Evolutionary conservation across 2,797 vertebrate species (phyloP).

Genomic region (Coregonus ussuriensis): DNA sequence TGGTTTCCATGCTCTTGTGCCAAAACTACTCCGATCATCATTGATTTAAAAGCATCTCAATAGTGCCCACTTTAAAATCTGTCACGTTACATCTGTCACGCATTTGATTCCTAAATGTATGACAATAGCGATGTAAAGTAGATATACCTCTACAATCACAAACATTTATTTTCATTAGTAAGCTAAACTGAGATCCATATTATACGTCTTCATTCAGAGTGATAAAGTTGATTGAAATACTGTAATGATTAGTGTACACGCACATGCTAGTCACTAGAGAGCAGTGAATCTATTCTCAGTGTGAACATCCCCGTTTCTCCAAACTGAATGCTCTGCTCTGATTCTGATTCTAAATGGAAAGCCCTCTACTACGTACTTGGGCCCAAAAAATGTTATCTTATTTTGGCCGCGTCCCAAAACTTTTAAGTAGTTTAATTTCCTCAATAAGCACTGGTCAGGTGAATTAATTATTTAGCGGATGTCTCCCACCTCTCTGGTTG

Average conservation of each 20-base stretch:
- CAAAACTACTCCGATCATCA: too few relatives aligned
- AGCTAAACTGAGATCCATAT: not conserved
- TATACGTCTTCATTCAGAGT: not conserved
- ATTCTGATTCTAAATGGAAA: not conserved
- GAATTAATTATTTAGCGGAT: too few relatives aligned
- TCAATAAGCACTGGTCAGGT: too few relatives aligned
- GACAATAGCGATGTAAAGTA: not conserved
- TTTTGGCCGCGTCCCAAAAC: too few relatives aligned
- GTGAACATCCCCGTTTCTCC: not conserved
- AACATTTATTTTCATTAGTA: not conserved
- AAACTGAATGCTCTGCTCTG: not conserved
- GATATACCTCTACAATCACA: not conserved
- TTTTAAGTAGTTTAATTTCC: too few relatives aligned
- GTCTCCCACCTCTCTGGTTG: too few relatives aligned
- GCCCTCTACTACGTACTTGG: not conserved
- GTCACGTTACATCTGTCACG: not conserved
- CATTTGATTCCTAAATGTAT: not conserved
- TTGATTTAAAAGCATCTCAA: not conserved
- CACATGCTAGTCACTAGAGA: constrained; percentile 20
- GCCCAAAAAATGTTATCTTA: not conserved
- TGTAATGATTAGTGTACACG: constrained; percentile 3
- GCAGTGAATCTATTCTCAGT: constrained; percentile 7
- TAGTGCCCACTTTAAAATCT: not conserved
- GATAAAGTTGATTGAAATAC: not conserved
- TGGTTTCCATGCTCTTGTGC: too few relatives aligned